A percentile compares a stretch with the other conserved stretches of the same genome.
These are phyloP conservation scores for Geotrupes spiniger DNA, from an alignment of 2,888 invertebrate genomes.

Conservation along the genomic window DNA sequence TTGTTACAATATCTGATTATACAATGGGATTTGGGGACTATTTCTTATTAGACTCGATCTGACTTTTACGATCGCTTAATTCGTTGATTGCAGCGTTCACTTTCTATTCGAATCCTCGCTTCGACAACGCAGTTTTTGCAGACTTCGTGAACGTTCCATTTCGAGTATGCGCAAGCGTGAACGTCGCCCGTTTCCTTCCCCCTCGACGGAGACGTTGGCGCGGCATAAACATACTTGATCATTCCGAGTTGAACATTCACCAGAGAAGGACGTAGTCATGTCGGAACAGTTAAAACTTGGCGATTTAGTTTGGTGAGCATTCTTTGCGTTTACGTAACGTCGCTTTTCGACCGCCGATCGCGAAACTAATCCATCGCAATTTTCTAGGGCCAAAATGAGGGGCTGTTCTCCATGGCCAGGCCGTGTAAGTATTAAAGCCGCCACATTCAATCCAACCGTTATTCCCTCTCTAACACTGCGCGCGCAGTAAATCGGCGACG, in stretches of 20 bases:
- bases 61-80: no score
- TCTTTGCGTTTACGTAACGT: slow-evolving; percentile 18
- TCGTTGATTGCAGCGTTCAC: no score
- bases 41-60: no score
- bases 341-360: not conserved
- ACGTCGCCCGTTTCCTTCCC: not conserved
- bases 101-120: no score
- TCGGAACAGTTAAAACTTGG: slow-evolving; percentile 61
- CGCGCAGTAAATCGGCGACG: slow-evolving; percentile 28
- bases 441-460: slow-evolving; percentile 49
- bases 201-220: slow-evolving; percentile 14
- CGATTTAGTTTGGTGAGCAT: slow-evolving; percentile 67
- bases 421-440: slow-evolving; percentile 70
- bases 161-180: not conserved
- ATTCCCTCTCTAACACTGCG: slow-evolving; percentile 41
- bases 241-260: slow-evolving; percentile 17
- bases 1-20: no score
- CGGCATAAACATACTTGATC: slow-evolving; percentile 23
- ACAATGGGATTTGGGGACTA: no score
- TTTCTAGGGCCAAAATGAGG: slow-evolving; percentile 96
- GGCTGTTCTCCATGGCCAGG: slow-evolving; percentile 96
- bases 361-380: slow-evolving; percentile 13
- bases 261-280: slow-evolving; percentile 43
- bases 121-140: no score
- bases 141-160: no score